These are phyloP conservation scores for Biston betularia DNA, from an alignment of 2,888 invertebrate genomes.

Conservation along the genomic window DNA sequence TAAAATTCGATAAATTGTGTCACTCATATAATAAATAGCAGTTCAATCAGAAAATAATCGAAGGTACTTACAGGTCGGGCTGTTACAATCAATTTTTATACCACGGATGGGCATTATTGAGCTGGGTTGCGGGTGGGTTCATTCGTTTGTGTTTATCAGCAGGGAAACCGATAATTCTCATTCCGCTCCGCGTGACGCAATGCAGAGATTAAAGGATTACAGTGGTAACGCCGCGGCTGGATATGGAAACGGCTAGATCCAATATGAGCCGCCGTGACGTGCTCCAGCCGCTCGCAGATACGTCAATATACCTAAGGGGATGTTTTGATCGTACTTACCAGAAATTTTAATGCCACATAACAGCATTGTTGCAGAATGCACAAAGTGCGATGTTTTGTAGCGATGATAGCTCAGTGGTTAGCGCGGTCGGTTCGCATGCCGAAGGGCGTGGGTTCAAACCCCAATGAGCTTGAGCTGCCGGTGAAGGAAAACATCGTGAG, in stretches of 20 bases:
- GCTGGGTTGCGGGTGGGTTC: constrained; percentile 66
- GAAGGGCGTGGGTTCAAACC: no score
- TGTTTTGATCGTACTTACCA: constrained; percentile 46
- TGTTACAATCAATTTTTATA: constrained; percentile 77
- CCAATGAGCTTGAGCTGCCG: no score
- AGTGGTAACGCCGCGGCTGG: constrained; percentile 68
- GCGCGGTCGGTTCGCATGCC: no score
- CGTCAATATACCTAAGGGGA: constrained; percentile 64
- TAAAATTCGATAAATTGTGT: constrained; percentile 70
- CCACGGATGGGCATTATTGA: constrained; percentile 70
- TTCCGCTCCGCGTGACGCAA: constrained; percentile 81
- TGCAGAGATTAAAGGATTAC: constrained; percentile 83
- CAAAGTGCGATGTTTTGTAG: no score
- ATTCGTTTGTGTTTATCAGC: constrained; percentile 82
- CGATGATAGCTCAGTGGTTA: no score
- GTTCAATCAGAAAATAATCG: constrained; percentile 39
- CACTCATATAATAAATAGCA: constrained; percentile 68
- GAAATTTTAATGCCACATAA: constrained; percentile 39
- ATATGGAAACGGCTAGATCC: constrained; percentile 72
- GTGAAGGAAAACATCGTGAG: no score
- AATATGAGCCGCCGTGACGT: constrained; percentile 72
- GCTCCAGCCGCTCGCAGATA: constrained; percentile 53
- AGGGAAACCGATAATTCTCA: constrained; percentile 82
- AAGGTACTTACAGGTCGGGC: constrained; percentile 49
- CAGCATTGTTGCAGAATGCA: constrained; percentile 23